These are phyloP conservation scores for Axinella damicornis DNA, from an alignment of 37 sponge, comb jelly and placozoan species.

Conservation along the genomic window DNA sequence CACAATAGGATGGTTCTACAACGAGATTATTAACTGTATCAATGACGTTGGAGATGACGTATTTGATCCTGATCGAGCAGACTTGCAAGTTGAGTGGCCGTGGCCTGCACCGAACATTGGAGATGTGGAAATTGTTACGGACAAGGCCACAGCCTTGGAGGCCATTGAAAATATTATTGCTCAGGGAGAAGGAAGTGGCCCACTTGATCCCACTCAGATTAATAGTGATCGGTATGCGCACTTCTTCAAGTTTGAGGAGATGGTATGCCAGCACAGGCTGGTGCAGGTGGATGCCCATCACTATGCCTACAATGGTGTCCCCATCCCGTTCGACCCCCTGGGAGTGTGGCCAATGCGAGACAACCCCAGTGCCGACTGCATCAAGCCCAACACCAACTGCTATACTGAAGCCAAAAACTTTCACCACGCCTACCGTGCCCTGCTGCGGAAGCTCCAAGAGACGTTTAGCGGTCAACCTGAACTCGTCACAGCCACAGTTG, in stretches of 20 bases:
- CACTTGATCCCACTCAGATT: constrained; percentile 25
- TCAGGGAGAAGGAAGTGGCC: constrained; percentile 63
- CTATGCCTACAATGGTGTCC: constrained; percentile 18
- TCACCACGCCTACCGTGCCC: constrained; percentile 28
- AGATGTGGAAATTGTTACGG: constrained; percentile 7
- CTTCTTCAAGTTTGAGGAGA: constrained; percentile 57
- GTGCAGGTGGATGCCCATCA: neutral
- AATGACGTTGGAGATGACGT: constrained; percentile 9
- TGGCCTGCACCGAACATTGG: neutral
- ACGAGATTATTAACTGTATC: constrained; percentile 21
- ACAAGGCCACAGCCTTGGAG: constrained; percentile 12
- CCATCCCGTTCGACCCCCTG: constrained; percentile 22
- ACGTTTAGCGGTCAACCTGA: too few species aligned
- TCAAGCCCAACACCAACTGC: neutral
- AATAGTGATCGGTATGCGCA: constrained; percentile 18
- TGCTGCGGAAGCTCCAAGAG: constrained; percentile 36
- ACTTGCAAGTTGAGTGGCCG: constrained; percentile 38
- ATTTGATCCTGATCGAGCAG: too few species aligned
- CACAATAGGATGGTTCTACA: constrained; percentile 77
- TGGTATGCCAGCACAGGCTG: constrained; percentile 33
- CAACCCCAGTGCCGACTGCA: constrained; percentile 12
- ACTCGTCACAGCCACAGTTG: too few species aligned
- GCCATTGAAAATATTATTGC: constrained; percentile 41
- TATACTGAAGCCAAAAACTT: constrained; percentile 47
- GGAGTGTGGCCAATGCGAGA: constrained; percentile 74